Base-by-base conservation (phyloP, 2,113 vertebrate species). In the Rhombomys opimus region DNA sequence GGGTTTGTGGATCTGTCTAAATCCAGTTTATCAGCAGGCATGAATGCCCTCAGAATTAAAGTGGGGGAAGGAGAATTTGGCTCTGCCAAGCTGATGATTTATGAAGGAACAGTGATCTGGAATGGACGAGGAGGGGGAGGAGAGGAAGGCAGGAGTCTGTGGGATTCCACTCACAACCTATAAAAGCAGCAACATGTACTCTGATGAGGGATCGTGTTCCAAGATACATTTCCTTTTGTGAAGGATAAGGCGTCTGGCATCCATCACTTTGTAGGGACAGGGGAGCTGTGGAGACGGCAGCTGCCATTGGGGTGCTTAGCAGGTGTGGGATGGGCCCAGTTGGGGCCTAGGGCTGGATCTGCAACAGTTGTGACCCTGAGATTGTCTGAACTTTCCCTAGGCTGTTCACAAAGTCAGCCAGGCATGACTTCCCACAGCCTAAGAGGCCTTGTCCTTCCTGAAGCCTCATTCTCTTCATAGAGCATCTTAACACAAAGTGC, bases 21-120 rank as follows among this genome's bases (percentile, higher is more conserved):
- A 95, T 95, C 77, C 81, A 92, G 96, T 94, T 97, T 97, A 97
- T 97, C 95, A 95, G 90, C 73, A 87, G 93, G 72, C 95, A 96
- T 91, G 84, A 95, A 90, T 96, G 90, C 95, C 89, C 95, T 92
- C 80, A 61, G 95, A 92, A 91, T 95, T 92, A 86, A 94, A 92
- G 90, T 93, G 89, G 65, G 93, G 90, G 84, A 95, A 97, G 90
- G 90, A 92, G 88, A 94, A 95, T 95, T 96, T 97, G 93, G 89
- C 92, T 97, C 73, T 1, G 0, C 57, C 46, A 87, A n/a, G 8
- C 59, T 75, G 89, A 38, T 97, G 95, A 97, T 97, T 96, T 95
- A 96, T 94, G 95, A 85, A 93, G 87, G 63, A 95, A 46, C 27
- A 52, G 61, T 0, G 52, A 90, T 88, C 32, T 89, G 95, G 93